Base-by-base conservation (phyloP, 2,113 vertebrate genomes). In the Cathartes aura region DNA sequence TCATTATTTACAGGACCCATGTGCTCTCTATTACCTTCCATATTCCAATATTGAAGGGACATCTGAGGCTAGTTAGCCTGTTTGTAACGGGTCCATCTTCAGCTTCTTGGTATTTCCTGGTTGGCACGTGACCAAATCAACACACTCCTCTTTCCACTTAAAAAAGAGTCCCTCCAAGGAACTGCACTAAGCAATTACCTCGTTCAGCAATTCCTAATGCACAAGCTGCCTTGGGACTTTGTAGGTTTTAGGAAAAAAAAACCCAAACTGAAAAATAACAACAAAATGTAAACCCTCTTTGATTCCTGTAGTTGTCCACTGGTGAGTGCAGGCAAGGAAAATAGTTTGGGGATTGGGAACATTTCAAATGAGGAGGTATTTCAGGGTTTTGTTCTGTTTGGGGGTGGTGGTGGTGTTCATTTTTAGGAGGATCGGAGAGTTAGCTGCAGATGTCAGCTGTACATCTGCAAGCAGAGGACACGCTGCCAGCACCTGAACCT, bases 41-140 rank as follows among this genome's bases (percentile, higher is more conserved):
- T 82, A 84, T 86, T 80, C 86, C 9, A 15, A 52, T 78, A 91
- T 29, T 0, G 11, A 87, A 82, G 67, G 90, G 93, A 96, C 98
- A 98, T 96, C 97, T 98, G 97, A 98, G 96, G 75, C 58, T 96
- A 89, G 91, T 98, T 98, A 98, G 72, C 24, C 67, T 63, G 55
- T 96, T 96, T 95, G 89, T 78, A 89, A 78, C 9, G 11, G 72
- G 89, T 91, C 94, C 81, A 75, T 95, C 94, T 96, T 95, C 93
- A 82, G 42, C 43, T 93, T 93, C 84, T 71, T 74, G 97, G 96
- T 94, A 96, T 97, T 93, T 98, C 94, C 97, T 92, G 80, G 62
- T 18, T 82, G 92, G 94, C 89, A 81, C 4, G 11, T 36, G 43
- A 68, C 78, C 93, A 96, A 47, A 92, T 68, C 56, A 47, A 85